Evolutionary conservation across 2,113 vertebrate genomes (phyloP).

Genomic region (Corythaixoides concolor): DNA sequence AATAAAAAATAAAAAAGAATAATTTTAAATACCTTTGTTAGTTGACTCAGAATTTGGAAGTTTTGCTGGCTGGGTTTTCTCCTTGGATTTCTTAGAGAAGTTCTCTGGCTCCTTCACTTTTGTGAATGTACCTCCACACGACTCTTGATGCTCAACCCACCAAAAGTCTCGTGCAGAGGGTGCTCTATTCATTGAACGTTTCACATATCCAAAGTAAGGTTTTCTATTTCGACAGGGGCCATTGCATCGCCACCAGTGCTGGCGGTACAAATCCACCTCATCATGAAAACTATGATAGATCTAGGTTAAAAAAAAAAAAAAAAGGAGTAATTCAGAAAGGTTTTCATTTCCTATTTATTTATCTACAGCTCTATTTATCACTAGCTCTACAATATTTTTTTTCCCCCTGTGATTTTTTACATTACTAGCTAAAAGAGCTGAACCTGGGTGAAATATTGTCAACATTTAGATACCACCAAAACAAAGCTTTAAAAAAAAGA

Average conservation of each 20-base stretch:
- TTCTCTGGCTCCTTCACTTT: conserved; percentile 95
- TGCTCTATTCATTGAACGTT: conserved; percentile 90
- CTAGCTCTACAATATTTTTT: neutral
- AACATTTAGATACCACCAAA: neutral
- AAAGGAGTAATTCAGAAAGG: neutral
- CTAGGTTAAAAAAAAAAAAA: conserved; percentile 54
- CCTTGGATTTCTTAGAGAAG: conserved; percentile 81
- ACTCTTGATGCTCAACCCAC: conserved; percentile 89
- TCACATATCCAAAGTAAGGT: conserved; percentile 91
- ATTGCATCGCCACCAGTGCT: conserved; percentile 94
- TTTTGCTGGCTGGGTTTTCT: conserved; percentile 24
- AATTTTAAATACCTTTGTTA: conserved; percentile 38
- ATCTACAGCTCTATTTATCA: too few species aligned
- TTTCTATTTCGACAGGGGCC: conserved; percentile 85
- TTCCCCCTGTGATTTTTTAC: neutral
- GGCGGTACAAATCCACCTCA: conserved; percentile 90
- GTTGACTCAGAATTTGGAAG: neutral
- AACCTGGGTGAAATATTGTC: neutral
- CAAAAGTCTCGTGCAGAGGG: conserved; percentile 89
- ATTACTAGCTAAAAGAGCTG: neutral
- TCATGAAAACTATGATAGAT: conserved; percentile 89
- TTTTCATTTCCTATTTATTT: neutral
- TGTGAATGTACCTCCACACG: conserved; percentile 86
- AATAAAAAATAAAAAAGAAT: neutral
- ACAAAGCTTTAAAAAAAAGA: neutral